Base-by-base conservation (phyloP, 37 sponge, comb jelly and placozoan species). In the Bolinopsis microptera region DNA sequence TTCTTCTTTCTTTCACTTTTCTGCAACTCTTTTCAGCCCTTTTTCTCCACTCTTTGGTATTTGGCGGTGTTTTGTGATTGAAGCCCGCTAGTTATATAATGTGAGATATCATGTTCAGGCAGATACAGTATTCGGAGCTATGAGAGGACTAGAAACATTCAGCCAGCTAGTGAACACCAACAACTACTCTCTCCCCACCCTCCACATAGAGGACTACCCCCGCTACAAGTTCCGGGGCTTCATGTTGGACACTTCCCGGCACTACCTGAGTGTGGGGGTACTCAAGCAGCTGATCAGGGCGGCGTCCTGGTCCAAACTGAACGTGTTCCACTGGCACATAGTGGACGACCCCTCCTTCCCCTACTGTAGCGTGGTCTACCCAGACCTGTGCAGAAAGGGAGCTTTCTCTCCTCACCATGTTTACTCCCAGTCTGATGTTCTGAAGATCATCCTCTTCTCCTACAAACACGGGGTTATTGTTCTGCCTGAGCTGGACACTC, bases 321-420 rank as follows among this genome's bases (percentile, higher is more conserved):
- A 96, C 80, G 94, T 96, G 23, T 76, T 96, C 38, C 96, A 96
- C 94, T 96, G 96, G 96, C 96, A 96, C 88, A 94, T 96, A 18
- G 96, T 96, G 69, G 96, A 96, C 86, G 93, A 92, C 40, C 96
- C 92, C 92, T 94, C 96, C 25, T 96, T 96, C 90, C 96, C 96
- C 31, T 93, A 93, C 37, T 93, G 77, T 38, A 93, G 93, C 33
- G 32, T 67, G 26, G 38, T 75, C 3, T 95, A 69, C 76, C 96
- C 96, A 1, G 74, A 94, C 32, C 76, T 94, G 32, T 70, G 93
- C 27, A 26, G 0, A 31, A 34, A 94, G 68, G 94, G 94, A 5
- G 93, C 94, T 8, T 94, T 90, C 74, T 69, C 94, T 24, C 86
- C 93, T 3, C 26, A 74, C 74, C 92, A 94, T 21, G 69, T 77